Evolutionary conservation across 2,797 vertebrate species (phyloP).

Genomic region (Rhabdomys pumilio): DNA sequence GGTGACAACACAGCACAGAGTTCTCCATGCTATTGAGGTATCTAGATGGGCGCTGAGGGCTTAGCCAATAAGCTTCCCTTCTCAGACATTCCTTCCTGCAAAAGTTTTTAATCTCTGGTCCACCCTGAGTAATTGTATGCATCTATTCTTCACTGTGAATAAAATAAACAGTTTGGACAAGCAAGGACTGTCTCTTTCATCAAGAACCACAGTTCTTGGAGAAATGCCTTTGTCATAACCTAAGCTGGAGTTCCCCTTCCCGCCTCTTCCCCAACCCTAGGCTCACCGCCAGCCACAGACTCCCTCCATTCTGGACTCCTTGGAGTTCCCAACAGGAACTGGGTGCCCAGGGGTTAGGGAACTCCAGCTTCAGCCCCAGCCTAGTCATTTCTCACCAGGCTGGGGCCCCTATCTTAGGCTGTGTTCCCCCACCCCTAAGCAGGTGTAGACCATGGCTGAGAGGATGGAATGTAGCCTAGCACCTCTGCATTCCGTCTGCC

Average conservation of each 20-base stretch:
- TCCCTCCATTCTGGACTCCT: background rate
- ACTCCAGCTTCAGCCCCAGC: background rate
- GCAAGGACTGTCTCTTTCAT: background rate
- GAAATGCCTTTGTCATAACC: background rate
- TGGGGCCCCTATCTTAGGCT: background rate
- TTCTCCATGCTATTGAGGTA: background rate
- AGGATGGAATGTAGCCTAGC: background rate
- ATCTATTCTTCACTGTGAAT: background rate
- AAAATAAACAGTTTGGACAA: background rate
- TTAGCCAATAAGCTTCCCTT: background rate
- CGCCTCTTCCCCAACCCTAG: background rate
- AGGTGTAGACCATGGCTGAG: background rate
- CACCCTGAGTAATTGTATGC: background rate
- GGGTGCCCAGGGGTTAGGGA: background rate
- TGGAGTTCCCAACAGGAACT: background rate
- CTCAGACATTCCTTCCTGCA: background rate
- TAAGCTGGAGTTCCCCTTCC: background rate
- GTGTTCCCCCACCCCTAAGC: background rate
- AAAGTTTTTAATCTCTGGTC: background rate
- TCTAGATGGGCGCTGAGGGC: background rate
- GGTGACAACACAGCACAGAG: background rate
- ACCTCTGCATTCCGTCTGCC: background rate
- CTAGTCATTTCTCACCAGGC: background rate
- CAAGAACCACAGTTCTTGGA: background rate
- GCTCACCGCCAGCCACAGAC: background rate